Percentiles rank a stretch among this genome's conserved stretches.
These are phyloP conservation scores for Helicolenus hilgendorfi DNA, from an alignment of 2,797 vertebrate species.

Conservation along the genomic window DNA sequence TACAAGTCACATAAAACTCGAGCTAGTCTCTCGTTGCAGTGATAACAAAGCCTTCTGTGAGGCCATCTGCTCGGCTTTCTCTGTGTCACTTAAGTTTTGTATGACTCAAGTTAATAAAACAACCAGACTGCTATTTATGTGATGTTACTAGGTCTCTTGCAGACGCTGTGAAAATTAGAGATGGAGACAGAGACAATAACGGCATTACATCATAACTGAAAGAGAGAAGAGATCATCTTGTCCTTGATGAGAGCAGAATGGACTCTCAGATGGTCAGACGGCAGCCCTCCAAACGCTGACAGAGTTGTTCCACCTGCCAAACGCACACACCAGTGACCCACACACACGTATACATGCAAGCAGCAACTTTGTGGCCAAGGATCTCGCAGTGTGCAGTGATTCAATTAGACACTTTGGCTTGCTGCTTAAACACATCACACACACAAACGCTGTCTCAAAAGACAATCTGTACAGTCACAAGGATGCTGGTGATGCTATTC, in stretches of 20 bases:
- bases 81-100: not conserved
- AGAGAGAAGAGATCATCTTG: slow-evolving; percentile 9
- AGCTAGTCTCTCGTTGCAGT: not conserved
- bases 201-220: slow-evolving; percentile 4
- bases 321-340: slow-evolving; percentile 7
- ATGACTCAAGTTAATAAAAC: not conserved
- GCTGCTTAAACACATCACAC: slow-evolving; percentile 7
- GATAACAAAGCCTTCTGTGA: slow-evolving; percentile 5
- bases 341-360: not conserved
- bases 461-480: not conserved
- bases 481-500: slow-evolving; percentile 22
- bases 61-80: slow-evolving; percentile 19
- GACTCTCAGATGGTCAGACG: slow-evolving; percentile 51
- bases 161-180: slow-evolving; percentile 21
- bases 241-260: slow-evolving; percentile 53
- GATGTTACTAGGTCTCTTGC: not conserved
- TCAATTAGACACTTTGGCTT: slow-evolving; percentile 69
- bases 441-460: slow-evolving; percentile 11
- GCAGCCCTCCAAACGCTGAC: slow-evolving; percentile 53
- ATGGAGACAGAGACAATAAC: slow-evolving; percentile 11
- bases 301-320: slow-evolving; percentile 58
- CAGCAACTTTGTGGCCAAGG: slow-evolving; percentile 16
- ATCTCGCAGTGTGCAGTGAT: slow-evolving; percentile 50
- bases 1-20: not conserved
- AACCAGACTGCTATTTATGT: not conserved